These are phyloP conservation scores for Amblyopsis hoosieri DNA, from an alignment of 2,797 vertebrate genomes.

Conservation along the genomic window DNA sequence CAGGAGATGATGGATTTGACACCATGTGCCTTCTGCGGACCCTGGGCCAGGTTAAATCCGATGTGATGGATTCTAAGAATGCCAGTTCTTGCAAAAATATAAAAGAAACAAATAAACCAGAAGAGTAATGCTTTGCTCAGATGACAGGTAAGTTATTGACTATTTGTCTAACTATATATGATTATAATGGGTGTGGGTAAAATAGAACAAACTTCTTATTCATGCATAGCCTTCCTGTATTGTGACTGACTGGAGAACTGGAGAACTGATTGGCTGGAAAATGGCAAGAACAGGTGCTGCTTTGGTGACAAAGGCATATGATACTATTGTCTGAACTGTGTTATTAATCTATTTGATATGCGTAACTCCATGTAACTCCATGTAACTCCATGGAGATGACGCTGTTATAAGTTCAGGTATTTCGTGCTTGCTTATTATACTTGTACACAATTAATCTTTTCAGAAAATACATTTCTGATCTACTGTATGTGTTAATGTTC, in stretches of 20 bases:
- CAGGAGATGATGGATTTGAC: slow-evolving; percentile 81
- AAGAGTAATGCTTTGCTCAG: slow-evolving; percentile 26
- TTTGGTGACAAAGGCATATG: slow-evolving; percentile 35
- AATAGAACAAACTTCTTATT: not conserved
- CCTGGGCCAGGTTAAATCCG: slow-evolving; percentile 89
- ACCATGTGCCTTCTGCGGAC: slow-evolving; percentile 85
- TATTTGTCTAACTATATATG: not conserved
- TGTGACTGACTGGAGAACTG: not conserved
- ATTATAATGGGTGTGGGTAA: not conserved
- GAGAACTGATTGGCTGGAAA: slow-evolving; percentile 15
- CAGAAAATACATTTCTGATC: not conserved
- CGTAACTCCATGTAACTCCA: not conserved
- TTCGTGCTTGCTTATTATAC: no score
- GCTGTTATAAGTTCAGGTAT: no score
- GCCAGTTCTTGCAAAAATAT: slow-evolving; percentile 23
- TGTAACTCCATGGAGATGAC: not conserved
- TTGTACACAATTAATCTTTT: not conserved
- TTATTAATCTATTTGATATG: slow-evolving; percentile 17
- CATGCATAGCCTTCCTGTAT: slow-evolving; percentile 27
- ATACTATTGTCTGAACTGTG: slow-evolving; percentile 2
- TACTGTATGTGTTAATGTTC: slow-evolving; percentile 8
- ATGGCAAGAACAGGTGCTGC: slow-evolving; percentile 21
- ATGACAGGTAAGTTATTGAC: slow-evolving; percentile 37
- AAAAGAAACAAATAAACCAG: slow-evolving; percentile 25
- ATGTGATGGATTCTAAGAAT: slow-evolving; percentile 82